Conservation (phyloP, 2,113 vertebrate species). For the Strigops habroptila region DNA sequence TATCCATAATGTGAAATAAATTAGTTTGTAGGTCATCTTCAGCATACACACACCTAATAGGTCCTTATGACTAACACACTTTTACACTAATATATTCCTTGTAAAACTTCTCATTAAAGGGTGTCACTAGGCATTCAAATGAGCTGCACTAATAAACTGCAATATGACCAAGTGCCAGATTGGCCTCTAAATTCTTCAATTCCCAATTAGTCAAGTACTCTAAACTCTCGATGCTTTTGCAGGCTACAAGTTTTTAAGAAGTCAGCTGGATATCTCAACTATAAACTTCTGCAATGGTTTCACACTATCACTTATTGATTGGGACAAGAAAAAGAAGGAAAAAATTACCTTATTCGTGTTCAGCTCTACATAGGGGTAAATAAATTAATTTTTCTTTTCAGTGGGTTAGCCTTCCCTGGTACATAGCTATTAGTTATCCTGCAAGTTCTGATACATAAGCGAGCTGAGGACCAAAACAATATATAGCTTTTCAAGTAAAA, state of each 20-base stretch:
- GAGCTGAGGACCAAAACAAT: slow-evolving; percentile 5
- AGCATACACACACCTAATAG: background rate
- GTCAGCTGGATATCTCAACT: background rate
- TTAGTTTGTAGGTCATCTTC: background rate
- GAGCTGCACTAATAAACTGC: background rate
- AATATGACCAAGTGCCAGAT: background rate
- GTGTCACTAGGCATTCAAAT: background rate
- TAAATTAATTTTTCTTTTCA: background rate
- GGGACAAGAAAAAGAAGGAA: background rate
- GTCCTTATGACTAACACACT: background rate
- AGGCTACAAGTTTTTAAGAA: background rate
- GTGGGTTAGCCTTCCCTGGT: background rate
- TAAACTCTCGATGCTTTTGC: background rate
- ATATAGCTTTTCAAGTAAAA: background rate
- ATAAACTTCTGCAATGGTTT: background rate
- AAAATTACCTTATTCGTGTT: background rate
- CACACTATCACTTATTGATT: background rate
- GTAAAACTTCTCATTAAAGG: background rate
- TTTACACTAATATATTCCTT: background rate
- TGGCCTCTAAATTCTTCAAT: background rate
- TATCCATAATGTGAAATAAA: background rate
- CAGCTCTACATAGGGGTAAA: background rate
- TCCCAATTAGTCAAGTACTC: background rate
- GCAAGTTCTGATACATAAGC: background rate
- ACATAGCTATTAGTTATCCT: background rate